A percentile compares a stretch with the other conserved stretches of the same genome.
These are phyloP conservation scores for Triops cancriformis DNA, from an alignment of 1,140 invertebrate genomes.

Conservation along the genomic window DNA sequence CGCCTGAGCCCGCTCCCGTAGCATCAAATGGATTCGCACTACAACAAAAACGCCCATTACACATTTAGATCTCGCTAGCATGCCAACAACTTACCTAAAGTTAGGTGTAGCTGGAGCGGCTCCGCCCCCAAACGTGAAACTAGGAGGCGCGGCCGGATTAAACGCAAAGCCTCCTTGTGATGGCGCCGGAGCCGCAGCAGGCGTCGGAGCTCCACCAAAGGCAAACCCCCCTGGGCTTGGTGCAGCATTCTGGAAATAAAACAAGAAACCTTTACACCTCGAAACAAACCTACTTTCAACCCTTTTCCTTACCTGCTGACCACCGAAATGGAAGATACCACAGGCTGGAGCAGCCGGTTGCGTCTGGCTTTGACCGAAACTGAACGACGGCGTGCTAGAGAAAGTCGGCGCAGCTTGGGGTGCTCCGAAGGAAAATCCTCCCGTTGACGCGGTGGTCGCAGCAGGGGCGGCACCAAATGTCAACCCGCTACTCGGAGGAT, in stretches of 20 bases:
- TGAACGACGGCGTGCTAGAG: not conserved
- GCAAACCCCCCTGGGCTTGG: not conserved
- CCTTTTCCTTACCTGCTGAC: not conserved
- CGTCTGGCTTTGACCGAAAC: not conserved
- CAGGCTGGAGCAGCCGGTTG: not conserved
- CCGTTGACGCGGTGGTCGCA: not conserved
- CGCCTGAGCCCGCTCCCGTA: not conserved
- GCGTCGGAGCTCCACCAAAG: not conserved
- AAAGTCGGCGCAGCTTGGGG: not conserved
- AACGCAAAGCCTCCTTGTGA: not conserved
- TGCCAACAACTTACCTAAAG: not conserved
- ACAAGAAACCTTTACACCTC: not conserved
- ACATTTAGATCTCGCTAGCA: not conserved
- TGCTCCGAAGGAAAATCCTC: not conserved
- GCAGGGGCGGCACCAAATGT: not conserved
- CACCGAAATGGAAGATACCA: not conserved
- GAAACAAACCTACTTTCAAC: not conserved
- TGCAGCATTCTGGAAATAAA: not conserved
- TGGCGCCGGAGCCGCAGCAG: not conserved
- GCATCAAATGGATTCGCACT: constrained; percentile 9
- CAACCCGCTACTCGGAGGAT: no score
- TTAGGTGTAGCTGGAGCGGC: not conserved
- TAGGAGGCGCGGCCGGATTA: not conserved
- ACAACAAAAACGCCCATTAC: not conserved
- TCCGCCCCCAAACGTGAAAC: not conserved